A percentile compares a stretch with the other conserved stretches of the same genome.
phyloP scores from a whole-genome alignment of 2,888 invertebrate species.

The Hyppa rectilinea region DNA sequence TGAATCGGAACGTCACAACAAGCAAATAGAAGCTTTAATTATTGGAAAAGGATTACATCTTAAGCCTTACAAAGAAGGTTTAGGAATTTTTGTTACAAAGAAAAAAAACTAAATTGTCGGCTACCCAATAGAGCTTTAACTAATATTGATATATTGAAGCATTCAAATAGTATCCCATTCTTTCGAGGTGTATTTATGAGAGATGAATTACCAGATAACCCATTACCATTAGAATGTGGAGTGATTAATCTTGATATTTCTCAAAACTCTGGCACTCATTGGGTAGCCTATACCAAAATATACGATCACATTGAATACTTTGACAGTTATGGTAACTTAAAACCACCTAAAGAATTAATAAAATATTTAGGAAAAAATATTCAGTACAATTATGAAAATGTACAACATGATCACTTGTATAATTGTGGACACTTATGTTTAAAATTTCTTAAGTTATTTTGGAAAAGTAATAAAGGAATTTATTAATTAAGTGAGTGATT shows the following conservation, averaged over 20 bases:
- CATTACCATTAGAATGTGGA: background rate
- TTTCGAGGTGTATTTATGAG: too few relatives aligned
- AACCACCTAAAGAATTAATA: constrained; percentile 4
- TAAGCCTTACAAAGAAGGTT: background rate
- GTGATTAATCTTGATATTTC: background rate
- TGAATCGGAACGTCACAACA: background rate
- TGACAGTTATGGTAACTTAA: constrained; percentile 14
- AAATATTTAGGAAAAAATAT: background rate
- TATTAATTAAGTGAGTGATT: too few relatives aligned
- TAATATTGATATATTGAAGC: too few relatives aligned
- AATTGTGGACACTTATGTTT: constrained; percentile 6
- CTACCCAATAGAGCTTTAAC: too few relatives aligned
- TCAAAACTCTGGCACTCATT: background rate
- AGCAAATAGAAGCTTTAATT: background rate
- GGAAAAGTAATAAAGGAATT: background rate
- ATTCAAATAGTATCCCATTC: too few relatives aligned
- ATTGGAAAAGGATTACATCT: constrained; percentile 1
- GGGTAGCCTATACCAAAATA: background rate
- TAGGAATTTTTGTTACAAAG: background rate
- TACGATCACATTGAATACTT: constrained; percentile 4
- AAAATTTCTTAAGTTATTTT: background rate
- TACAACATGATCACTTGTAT: background rate
- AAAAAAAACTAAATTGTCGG: too few relatives aligned
- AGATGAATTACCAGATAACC: background rate
- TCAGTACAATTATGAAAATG: too few relatives aligned